Percentiles rank a stretch among this genome's conserved stretches.
Evolutionary conservation across 2,888 invertebrate species (phyloP).

Genomic region (Plagiodera versicolora): DNA sequence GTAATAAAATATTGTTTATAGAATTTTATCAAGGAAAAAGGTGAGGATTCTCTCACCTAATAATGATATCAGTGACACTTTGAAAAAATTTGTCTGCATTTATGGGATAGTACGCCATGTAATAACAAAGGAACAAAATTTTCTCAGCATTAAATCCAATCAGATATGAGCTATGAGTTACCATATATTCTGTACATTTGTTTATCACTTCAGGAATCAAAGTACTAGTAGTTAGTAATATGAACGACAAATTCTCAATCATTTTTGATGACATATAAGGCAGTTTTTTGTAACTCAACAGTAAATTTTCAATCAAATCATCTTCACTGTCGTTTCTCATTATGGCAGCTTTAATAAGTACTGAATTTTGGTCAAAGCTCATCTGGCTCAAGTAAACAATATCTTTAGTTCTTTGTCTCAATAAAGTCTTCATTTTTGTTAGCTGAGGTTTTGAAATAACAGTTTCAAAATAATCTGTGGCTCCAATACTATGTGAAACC

Average conservation of each 20-base stretch:
- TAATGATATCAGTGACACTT: constrained; percentile 51
- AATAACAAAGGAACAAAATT: constrained; percentile 56
- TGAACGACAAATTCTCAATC: constrained; percentile 54
- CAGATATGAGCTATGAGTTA: constrained; percentile 52
- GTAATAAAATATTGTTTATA: too few species aligned
- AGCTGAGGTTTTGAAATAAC: constrained; percentile 19
- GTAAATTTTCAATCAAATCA: constrained; percentile 46
- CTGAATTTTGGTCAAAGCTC: constrained; percentile 15
- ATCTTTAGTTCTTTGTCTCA: constrained; percentile 26
- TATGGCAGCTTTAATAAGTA: constrained; percentile 41
- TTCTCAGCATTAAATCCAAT: constrained; percentile 59
- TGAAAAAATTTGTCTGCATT: constrained; percentile 50
- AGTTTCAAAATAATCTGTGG: constrained; percentile 6
- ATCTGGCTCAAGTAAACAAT: constrained; percentile 14
- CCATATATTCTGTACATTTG: constrained; percentile 55
- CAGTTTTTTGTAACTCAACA: constrained; percentile 48
- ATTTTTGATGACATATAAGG: constrained; percentile 54
- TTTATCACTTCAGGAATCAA: constrained; percentile 57
- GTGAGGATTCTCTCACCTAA: constrained; percentile 50
- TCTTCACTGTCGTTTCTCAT: constrained; percentile 48
- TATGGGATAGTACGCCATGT: constrained; percentile 57
- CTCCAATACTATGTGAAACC: constrained; percentile 24
- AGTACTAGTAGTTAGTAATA: constrained; percentile 52
- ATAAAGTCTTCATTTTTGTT: constrained; percentile 24
- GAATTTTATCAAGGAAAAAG: too few species aligned